phyloP scores from a whole-genome alignment of 2,113 vertebrate species.

The Marmota flaviventris region DNA sequence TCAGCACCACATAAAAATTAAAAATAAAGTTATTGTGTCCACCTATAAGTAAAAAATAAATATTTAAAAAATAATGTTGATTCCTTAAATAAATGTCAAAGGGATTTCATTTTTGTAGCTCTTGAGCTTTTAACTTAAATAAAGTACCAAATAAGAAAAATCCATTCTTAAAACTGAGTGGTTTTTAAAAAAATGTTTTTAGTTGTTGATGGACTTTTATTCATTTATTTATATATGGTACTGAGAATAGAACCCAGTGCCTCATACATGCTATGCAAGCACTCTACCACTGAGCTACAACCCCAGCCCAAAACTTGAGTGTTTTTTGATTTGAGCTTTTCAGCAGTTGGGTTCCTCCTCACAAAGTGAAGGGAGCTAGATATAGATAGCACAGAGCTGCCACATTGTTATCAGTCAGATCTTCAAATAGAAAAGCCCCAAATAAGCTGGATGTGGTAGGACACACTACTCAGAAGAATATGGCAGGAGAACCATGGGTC shows the following conservation, averaged over 20 bases:
- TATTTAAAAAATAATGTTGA: neutral
- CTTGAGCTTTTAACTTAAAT: neutral
- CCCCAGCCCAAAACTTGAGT: no score
- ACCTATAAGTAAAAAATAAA: no score
- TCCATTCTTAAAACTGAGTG: neutral
- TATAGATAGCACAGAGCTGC: neutral
- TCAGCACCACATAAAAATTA: no score
- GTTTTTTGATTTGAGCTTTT: neutral
- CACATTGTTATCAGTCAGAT: neutral
- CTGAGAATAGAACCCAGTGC: no score
- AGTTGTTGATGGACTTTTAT: no score
- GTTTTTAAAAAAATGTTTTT: neutral
- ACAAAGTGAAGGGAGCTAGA: neutral
- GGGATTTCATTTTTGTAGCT: slow-evolving; percentile 54
- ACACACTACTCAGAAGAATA: neutral
- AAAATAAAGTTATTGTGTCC: no score
- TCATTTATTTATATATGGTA: no score
- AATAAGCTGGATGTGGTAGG: neutral
- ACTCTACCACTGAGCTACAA: no score
- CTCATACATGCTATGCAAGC: no score
- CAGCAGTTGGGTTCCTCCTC: neutral
- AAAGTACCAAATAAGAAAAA: neutral
- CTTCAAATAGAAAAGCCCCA: neutral
- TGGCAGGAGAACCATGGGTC: neutral
- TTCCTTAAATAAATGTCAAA: neutral